Evolutionary conservation across 92 coral and sea anemone genomes (phyloP), one percentile per base, ranked within the genome.

Genomic region (Palythoa grandiflora): DNA sequence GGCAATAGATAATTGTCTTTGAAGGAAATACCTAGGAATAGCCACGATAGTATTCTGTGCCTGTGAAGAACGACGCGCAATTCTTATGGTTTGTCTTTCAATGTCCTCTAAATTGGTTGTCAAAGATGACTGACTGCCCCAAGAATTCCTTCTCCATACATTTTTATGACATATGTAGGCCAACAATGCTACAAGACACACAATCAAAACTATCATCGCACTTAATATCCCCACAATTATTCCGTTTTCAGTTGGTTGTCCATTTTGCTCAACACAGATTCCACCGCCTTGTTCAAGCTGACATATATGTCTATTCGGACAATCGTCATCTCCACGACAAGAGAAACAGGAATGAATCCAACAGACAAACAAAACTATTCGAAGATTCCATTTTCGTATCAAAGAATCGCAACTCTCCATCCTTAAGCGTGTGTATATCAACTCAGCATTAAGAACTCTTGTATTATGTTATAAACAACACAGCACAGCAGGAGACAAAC

Each of bases 131-230:
- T 81, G 86, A 52, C 86, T 81, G 3, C 47, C 74, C 75, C 86
- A 65, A 28, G 57, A 68, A 5, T 40, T 71, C 60, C 61, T 53
- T 66, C 86, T 71, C 86, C 75, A 81, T 11, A 81, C 63, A 15
- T 81, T 81, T 20, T 63, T 81, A 20, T 81, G 86, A 19, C 86
- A 81, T 21, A 81, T 81, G 86, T 81, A 81, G 38, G 86, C 86
- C 44, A 81, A 38, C 61, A 81, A 47, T 3, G 86, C 86, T 38
- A 81, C 75, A 6, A 81, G 75, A 48, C 86, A 81, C 20, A 81
- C 60, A 10, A 81, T 81, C 17, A 81, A 47, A 28, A 81, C 75
- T 21, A 81, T 81, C 86, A 81, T 81, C 13, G 86, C 86, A 14
- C 86, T 81, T 39, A 81, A 40, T 60, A 81, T 68, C 6, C 86